Percentiles rank a stretch among this genome's conserved stretches.
Evolutionary conservation across 2,888 invertebrate species (phyloP).

Genomic region (Blastobasis adustella): DNA sequence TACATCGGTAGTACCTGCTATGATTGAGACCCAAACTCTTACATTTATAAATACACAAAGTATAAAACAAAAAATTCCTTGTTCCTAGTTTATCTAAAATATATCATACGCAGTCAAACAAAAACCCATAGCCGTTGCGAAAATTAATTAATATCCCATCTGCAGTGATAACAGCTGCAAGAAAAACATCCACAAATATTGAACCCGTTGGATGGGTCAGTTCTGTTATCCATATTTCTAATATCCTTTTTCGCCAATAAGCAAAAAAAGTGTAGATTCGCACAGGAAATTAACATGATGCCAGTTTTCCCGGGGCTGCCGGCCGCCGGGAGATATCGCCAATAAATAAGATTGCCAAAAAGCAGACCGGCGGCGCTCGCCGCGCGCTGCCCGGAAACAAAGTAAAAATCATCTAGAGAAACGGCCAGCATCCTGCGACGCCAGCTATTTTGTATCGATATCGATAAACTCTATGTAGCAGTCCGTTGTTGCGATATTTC

Average conservation of each 20-base stretch:
- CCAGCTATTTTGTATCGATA: constrained; percentile 11
- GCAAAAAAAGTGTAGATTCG: constrained; percentile 27
- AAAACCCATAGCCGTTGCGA: too few relatives aligned
- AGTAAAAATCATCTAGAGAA: constrained; percentile 48
- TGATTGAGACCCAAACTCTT: too few relatives aligned
- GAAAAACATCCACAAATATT: too few relatives aligned
- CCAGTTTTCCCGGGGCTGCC: constrained; percentile 51
- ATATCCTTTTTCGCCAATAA: constrained; percentile 15
- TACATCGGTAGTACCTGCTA: too few relatives aligned
- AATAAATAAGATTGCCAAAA: constrained; percentile 69
- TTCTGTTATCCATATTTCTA: constrained; percentile 16
- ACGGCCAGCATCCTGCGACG: constrained; percentile 15
- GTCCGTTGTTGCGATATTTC: too few relatives aligned
- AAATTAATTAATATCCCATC: too few relatives aligned
- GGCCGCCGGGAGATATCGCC: constrained; percentile 39
- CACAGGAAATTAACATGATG: constrained; percentile 69
- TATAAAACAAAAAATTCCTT: too few relatives aligned
- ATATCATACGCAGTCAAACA: too few relatives aligned
- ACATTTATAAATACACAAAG: too few relatives aligned
- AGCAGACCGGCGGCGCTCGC: constrained; percentile 30
- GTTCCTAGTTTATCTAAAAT: too few relatives aligned
- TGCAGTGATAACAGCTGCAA: too few relatives aligned
- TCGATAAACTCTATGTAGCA: constrained; percentile 7
- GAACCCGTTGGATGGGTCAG: too few relatives aligned
- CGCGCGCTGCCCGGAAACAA: constrained; percentile 35